Evolutionary conservation across 2,113 vertebrate genomes (phyloP).

Genomic region (Dicaeum eximium): DNA sequence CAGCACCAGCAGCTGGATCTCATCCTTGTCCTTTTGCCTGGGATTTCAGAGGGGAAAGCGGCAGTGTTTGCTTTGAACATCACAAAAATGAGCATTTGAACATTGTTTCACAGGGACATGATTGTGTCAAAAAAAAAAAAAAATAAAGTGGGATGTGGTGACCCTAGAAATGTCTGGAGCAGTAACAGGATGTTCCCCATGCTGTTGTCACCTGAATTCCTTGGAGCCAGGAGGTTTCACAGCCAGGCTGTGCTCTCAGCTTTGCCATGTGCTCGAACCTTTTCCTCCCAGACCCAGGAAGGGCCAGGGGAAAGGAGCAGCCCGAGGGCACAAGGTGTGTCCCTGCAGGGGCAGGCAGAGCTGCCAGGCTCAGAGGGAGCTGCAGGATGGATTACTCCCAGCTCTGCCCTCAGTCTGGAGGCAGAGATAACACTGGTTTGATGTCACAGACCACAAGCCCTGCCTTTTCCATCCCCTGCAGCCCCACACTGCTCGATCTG

Average conservation of each 20-base stretch:
- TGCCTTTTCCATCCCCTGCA: neutral
- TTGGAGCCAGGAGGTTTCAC: neutral
- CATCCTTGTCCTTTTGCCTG: neutral
- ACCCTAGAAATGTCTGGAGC: neutral
- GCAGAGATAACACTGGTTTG: constrained; percentile 8
- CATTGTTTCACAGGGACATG: accelerated
- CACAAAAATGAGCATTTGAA: neutral
- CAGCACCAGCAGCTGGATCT: neutral
- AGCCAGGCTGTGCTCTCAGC: neutral
- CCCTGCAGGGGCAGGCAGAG: neutral
- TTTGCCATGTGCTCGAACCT: neutral
- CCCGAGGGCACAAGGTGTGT: neutral
- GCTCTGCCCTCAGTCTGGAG: neutral
- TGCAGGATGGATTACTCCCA: neutral
- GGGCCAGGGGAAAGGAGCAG: neutral
- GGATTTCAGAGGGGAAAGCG: neutral
- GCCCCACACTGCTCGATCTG: neutral
- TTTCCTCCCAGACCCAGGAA: neutral
- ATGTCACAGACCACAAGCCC: neutral
- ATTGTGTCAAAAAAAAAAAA: neutral
- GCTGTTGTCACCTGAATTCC: neutral
- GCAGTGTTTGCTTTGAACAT: neutral
- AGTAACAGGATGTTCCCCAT: neutral
- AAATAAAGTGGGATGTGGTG: neutral
- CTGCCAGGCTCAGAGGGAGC: neutral